Base-by-base conservation (phyloP, 2,113 vertebrate species). In the Sceloporus tristichus region DNA sequence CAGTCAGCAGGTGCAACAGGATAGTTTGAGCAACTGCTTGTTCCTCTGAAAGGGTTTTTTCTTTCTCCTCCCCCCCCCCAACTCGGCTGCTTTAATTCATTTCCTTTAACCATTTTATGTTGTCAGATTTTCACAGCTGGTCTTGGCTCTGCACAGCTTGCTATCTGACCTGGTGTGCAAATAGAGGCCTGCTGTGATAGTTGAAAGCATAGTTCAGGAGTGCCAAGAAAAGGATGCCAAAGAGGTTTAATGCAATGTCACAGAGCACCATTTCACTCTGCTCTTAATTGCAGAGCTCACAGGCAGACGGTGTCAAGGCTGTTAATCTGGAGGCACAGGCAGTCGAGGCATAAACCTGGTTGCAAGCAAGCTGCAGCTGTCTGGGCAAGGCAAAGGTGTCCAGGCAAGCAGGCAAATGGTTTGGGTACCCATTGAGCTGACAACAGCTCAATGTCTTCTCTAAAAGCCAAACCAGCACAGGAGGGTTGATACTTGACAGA, bases 121-220 rank as follows among this genome's bases (percentile, higher is more conserved):
- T 84, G 82, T 59, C 82, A 74, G 29, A 59, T 84, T 74, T 84
- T 56, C 82, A 74, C 70, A 74, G 82, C 70, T 25, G 82, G 70
- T 34, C 53, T 38, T 54, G 82, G 40, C 68, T 14, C 42, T 21
- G 48, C 48, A 38, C 29, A 84, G 70, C 82, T 74, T 74, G 53
- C 18, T 14, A 21, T 74, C 70, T 56, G 70, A 56, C 48, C 82
- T 59, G 19, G 68, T 74, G 82, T 34, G 68, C n/a, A 25, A 84
- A 84, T 42, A 29, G 40, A 83, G 65, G 14, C 40, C 65, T 29
- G 65, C 40, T 70, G 66, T 83, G 29, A 18, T 42, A 53, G 68
- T 56, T 84, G 68, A 73, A 73, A 84, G 82, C 68, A 34, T 56
- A 83, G 53, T 38, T 56, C 19, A 38, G 19, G 48, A 84, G 29